Evolutionary conservation across 2,113 vertebrate species (phyloP).

Genomic region (Vanacampus margaritifer): DNA sequence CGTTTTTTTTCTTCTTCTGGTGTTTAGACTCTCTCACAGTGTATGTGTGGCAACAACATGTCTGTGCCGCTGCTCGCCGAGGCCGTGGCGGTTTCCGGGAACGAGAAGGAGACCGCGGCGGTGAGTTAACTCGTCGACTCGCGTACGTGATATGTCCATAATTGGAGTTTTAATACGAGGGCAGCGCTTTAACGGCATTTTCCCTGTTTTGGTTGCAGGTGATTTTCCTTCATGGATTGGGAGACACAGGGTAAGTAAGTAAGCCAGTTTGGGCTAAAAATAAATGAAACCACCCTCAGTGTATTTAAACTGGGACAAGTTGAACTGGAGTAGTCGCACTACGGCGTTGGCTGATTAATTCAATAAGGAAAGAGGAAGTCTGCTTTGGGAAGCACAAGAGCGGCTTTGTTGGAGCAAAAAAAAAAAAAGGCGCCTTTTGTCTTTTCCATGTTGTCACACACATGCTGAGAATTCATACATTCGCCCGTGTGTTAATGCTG

Average conservation of each 20-base stretch:
- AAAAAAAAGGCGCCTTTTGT: neutral
- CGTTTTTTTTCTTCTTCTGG: neutral
- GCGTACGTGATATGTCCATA: too few species aligned
- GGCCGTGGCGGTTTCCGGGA: slow-evolving; percentile 91
- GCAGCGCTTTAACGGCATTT: too few species aligned
- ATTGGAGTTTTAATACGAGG: too few species aligned
- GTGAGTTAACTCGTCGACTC: slow-evolving; percentile 72
- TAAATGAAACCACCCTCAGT: neutral
- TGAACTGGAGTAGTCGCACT: neutral
- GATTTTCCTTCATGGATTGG: slow-evolving; percentile 96
- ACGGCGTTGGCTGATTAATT: neutral
- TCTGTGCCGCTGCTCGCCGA: slow-evolving; percentile 97
- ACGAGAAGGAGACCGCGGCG: slow-evolving; percentile 93
- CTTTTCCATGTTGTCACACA: neutral
- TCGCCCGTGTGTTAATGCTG: too few species aligned
- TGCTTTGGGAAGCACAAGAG: neutral
- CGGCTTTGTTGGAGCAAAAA: neutral
- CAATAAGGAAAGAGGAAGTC: neutral
- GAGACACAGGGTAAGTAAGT: slow-evolving; percentile 88
- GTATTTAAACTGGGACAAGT: neutral
- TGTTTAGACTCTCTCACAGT: slow-evolving; percentile 76
- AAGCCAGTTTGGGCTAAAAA: neutral
- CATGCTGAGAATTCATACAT: neutral
- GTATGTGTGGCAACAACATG: slow-evolving; percentile 99
- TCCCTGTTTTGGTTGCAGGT: slow-evolving; percentile 76